phyloP scores from a whole-genome alignment of 2,113 vertebrate species.

The Apodemus sylvaticus region DNA sequence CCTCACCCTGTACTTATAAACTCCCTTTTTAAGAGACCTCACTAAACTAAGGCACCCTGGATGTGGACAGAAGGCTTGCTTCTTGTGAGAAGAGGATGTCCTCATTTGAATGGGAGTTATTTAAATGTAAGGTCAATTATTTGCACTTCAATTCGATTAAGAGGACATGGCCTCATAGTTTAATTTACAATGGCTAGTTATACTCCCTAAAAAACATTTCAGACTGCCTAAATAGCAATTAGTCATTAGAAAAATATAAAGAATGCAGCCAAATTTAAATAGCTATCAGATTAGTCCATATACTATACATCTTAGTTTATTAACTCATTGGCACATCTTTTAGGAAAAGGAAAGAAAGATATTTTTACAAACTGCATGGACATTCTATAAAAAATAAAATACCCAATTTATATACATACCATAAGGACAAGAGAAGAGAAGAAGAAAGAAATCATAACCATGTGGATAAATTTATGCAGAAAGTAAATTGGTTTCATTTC shows the following conservation, averaged over 20 bases:
- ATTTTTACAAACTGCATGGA: not conserved
- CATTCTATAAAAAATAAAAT: not conserved
- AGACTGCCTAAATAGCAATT: constrained; percentile 74
- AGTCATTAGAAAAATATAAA: constrained; percentile 54
- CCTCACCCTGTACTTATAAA: not conserved
- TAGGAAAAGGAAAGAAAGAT: not conserved
- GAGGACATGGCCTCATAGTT: constrained; percentile 74
- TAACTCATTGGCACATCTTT: constrained; percentile 62
- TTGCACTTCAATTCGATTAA: constrained; percentile 75
- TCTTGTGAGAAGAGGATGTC: not conserved
- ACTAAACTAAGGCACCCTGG: not conserved
- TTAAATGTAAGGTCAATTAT: constrained; percentile 60
- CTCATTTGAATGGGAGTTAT: constrained; percentile 59
- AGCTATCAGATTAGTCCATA: constrained; percentile 71
- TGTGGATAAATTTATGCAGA: not conserved
- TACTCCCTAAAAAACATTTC: constrained; percentile 73
- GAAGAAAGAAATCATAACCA: not conserved
- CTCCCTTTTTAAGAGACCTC: not conserved
- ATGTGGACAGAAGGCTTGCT: not conserved
- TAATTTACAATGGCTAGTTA: constrained; percentile 77
- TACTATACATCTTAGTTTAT: not conserved
- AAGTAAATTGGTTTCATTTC: not conserved
- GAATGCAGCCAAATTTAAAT: constrained; percentile 64
- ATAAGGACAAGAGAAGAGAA: not conserved
- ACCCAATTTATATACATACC: constrained; percentile 5